These are phyloP conservation scores for Meleagris gallopavo DNA, from an alignment of 2,113 vertebrate genomes.

Conservation along the genomic window DNA sequence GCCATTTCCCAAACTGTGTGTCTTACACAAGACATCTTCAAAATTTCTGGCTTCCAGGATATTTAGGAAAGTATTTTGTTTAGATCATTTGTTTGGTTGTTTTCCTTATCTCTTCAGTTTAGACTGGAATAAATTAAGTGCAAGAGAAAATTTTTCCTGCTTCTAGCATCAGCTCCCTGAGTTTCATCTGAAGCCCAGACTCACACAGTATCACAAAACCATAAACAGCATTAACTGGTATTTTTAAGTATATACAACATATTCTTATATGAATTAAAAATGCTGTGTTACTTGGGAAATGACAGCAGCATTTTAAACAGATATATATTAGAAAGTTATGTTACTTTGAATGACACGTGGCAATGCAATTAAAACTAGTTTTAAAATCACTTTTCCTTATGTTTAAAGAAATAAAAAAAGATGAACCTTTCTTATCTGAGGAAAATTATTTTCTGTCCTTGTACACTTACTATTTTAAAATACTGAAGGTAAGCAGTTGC, in stretches of 20 bases:
- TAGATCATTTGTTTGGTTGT: neutral
- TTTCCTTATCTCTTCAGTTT: neutral
- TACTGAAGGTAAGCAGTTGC: neutral
- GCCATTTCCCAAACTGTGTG: neutral
- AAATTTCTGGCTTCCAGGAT: neutral
- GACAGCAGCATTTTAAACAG: neutral
- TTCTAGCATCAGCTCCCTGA: neutral
- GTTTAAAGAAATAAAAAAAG: neutral
- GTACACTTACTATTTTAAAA: neutral
- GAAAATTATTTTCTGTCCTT: neutral
- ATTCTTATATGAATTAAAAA: conserved; percentile 15
- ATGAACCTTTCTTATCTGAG: neutral
- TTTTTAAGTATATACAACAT: neutral
- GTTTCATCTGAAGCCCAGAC: neutral
- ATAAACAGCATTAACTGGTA: neutral
- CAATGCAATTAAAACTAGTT: neutral
- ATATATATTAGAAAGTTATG: neutral
- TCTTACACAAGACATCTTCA: neutral
- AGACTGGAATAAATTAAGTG: neutral
- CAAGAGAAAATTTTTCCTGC: neutral
- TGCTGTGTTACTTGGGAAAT: neutral
- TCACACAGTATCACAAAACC: neutral
- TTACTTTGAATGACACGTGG: conserved; percentile 5
- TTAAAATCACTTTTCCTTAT: neutral
- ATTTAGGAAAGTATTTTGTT: neutral